Conservation (phyloP, 2,888 invertebrate species). For the Minunthozetes semirufus region DNA sequence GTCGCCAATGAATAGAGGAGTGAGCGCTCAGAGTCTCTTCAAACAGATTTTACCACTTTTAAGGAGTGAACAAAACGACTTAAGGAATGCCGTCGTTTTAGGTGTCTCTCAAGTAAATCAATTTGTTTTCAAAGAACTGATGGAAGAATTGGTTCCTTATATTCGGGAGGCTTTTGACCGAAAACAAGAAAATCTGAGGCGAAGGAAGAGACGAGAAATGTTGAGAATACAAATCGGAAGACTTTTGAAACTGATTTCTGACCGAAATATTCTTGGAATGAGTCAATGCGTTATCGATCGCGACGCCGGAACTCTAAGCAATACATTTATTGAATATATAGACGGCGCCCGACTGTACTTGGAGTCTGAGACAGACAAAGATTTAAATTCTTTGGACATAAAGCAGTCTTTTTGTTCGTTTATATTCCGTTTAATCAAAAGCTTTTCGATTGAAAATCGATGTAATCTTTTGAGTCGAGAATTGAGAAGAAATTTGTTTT, state of each 20-base stretch:
- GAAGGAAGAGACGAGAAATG: constrained; percentile 82
- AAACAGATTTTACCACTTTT: constrained; percentile 86
- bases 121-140: constrained; percentile 85
- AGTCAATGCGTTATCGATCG: constrained; percentile 59
- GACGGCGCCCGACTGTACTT: constrained; percentile 86
- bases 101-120: constrained; percentile 93
- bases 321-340: constrained; percentile 84
- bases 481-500: constrained; percentile 75
- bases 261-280: constrained; percentile 74
- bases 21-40: constrained; percentile 75
- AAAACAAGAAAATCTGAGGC: constrained; percentile 92
- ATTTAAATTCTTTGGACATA: constrained; percentile 72
- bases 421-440: constrained; percentile 83
- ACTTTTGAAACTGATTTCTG: constrained; percentile 84
- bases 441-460: constrained; percentile 88
- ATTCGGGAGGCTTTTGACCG: constrained; percentile 93
- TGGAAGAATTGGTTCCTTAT: constrained; percentile 86
- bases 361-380: constrained; percentile 89
- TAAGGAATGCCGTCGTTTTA: constrained; percentile 84
- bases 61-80: constrained; percentile 85
- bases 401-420: constrained; percentile 90
- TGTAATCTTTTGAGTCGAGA: constrained; percentile 77
- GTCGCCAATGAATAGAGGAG: constrained; percentile 53
- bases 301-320: constrained; percentile 72
- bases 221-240: constrained; percentile 82